Percentiles rank a stretch among this genome's conserved stretches.
These are phyloP conservation scores for Hycleus phaleratus DNA, from an alignment of 1,140 invertebrate genomes.

Conservation along the genomic window DNA sequence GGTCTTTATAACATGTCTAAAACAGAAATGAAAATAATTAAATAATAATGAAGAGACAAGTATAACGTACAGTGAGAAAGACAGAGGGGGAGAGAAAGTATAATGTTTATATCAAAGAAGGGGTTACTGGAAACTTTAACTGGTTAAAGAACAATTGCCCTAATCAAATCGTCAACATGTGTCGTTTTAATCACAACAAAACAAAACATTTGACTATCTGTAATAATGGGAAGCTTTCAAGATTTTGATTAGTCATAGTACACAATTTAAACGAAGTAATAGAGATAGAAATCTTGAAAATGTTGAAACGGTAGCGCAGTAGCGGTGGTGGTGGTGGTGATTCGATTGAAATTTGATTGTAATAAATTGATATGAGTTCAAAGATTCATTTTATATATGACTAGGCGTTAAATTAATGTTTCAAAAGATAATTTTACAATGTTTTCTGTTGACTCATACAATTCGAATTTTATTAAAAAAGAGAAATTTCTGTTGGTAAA, in stretches of 20 bases:
- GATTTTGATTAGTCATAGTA: slow-evolving; percentile 40
- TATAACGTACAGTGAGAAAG: slow-evolving; percentile 14
- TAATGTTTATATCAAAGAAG: slow-evolving; percentile 43
- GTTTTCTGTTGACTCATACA: too few species aligned
- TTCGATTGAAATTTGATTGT: slow-evolving; percentile 33
- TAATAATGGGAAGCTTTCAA: slow-evolving; percentile 29
- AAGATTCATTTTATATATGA: slow-evolving; percentile 28
- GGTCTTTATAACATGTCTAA: slow-evolving; percentile 33
- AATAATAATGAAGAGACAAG: slow-evolving; percentile 42
- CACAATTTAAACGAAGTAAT: slow-evolving; percentile 38
- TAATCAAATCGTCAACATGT: slow-evolving; percentile 1
- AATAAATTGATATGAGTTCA: slow-evolving; percentile 33
- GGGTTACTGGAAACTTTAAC: slow-evolving; percentile 33
- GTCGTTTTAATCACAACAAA: not conserved
- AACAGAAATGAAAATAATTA: slow-evolving; percentile 44
- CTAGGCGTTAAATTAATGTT: slow-evolving; percentile 29
- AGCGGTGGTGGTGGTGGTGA: slow-evolving; percentile 10
- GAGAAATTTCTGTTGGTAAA: too few species aligned
- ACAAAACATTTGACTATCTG: slow-evolving; percentile 1
- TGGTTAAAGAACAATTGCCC: slow-evolving; percentile 25
- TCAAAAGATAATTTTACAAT: slow-evolving; percentile 5
- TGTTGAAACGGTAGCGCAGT: slow-evolving; percentile 33
- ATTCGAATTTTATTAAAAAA: too few species aligned
- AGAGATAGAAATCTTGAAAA: slow-evolving; percentile 35
- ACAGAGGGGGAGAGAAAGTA: slow-evolving; percentile 20